These are phyloP conservation scores for Aplocera efformata DNA, from an alignment of 2,888 invertebrate species.

Conservation along the genomic window DNA sequence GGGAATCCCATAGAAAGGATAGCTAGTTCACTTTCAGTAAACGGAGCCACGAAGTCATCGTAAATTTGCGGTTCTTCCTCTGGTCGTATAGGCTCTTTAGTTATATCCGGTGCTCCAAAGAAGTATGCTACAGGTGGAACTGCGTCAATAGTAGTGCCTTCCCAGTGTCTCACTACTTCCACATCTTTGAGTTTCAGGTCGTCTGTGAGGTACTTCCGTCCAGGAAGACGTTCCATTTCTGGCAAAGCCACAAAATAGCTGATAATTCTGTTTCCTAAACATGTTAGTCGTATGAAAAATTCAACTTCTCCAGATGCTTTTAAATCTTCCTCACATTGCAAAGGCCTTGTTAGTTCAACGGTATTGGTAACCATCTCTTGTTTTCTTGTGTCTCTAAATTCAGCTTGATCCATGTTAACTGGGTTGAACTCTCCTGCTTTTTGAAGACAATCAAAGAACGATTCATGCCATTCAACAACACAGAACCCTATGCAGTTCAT, in stretches of 20 bases:
- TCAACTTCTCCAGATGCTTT: conserved; percentile 68
- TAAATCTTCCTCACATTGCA: conserved; percentile 70
- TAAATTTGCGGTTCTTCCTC: conserved; percentile 48
- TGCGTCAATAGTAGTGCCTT: conserved; percentile 61
- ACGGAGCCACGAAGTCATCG: conserved; percentile 68
- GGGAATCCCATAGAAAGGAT: conserved; percentile 76
- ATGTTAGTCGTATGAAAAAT: conserved; percentile 59
- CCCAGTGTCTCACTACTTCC: conserved; percentile 72
- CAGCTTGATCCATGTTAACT: conserved; percentile 61
- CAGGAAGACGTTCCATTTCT: conserved; percentile 71
- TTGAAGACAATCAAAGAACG: conserved; percentile 59
- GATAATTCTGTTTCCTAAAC: conserved; percentile 62
- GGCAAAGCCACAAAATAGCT: conserved; percentile 65
- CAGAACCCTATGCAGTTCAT: conserved; percentile 66
- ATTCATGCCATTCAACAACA: conserved; percentile 61
- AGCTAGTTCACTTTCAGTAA: conserved; percentile 58
- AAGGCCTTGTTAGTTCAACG: conserved; percentile 51
- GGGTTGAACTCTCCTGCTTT: conserved; percentile 59
- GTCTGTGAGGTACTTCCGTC: conserved; percentile 64
- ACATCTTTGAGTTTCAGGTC: conserved; percentile 66
- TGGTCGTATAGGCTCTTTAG: conserved; percentile 57
- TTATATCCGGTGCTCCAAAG: conserved; percentile 68
- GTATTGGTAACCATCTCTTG: conserved; percentile 67
- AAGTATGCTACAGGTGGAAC: conserved; percentile 68
- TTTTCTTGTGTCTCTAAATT: conserved; percentile 57